These are phyloP conservation scores for Prionailurus bengalensis DNA, from an alignment of 2,113 vertebrate genomes.

Conservation along the genomic window DNA sequence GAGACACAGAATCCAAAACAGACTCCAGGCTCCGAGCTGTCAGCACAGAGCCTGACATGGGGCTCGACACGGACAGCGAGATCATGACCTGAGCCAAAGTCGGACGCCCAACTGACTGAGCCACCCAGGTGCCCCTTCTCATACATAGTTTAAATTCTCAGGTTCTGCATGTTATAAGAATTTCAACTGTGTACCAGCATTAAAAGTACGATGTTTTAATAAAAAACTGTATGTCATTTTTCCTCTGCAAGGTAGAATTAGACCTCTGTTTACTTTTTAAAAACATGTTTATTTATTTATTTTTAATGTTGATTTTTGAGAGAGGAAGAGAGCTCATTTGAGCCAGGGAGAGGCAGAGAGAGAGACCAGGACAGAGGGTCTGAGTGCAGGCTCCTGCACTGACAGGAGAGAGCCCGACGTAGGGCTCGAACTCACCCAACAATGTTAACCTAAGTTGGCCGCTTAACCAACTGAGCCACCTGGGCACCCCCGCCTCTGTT, in stretches of 20 bases:
- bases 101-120: no score
- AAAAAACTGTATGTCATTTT: not conserved
- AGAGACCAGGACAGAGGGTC: not conserved
- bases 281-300: not conserved
- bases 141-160: conserved; percentile 45
- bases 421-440: not conserved
- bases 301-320: not conserved
- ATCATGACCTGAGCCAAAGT: no score
- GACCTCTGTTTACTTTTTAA: not conserved
- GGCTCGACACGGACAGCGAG: no score
- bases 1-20: no score
- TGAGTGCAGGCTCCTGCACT: no score
- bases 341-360: not conserved
- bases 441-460: not conserved
- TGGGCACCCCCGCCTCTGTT: not conserved
- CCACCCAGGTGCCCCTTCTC: not conserved
- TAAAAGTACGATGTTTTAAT: not conserved
- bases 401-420: not conserved
- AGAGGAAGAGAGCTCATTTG: no score
- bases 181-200: not conserved
- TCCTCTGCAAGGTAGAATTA: not conserved
- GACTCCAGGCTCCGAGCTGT: no score
- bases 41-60: no score
- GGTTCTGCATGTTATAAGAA: not conserved
- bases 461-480: not conserved